A percentile compares a stretch with the other conserved stretches of the same genome.
phyloP scores from a whole-genome alignment of 2,888 invertebrate genomes.

The Bimastos eiseni region DNA sequence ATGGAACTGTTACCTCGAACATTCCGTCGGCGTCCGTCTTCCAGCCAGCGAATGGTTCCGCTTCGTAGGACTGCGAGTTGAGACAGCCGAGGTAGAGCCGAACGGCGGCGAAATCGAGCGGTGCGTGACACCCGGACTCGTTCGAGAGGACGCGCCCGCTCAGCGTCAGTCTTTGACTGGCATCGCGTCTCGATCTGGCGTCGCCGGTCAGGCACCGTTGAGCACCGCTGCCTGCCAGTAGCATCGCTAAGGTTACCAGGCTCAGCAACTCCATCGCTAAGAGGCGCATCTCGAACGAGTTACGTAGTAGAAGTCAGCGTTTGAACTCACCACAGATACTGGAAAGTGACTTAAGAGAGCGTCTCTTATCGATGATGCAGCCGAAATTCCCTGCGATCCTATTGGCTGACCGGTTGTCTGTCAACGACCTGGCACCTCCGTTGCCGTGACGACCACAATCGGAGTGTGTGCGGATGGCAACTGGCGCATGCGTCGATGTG shows the following conservation, averaged over 20 bases:
- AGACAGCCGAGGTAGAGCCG: constrained; percentile 13
- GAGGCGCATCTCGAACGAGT: not conserved
- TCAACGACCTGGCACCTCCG: not conserved
- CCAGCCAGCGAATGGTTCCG: not conserved
- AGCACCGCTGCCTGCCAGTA: not conserved
- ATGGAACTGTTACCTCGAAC: not conserved
- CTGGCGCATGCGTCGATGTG: constrained; percentile 4
- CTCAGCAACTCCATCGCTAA: not conserved
- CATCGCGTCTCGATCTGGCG: not conserved
- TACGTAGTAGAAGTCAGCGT: not conserved
- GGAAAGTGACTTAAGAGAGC: not conserved
- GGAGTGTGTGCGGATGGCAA: not conserved
- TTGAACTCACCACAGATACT: not conserved
- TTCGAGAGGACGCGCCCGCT: not conserved
- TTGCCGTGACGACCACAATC: not conserved
- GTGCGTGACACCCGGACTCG: not conserved
- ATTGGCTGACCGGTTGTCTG: not conserved
- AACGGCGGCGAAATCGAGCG: not conserved
- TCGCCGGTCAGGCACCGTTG: not conserved
- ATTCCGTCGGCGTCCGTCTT: not conserved
- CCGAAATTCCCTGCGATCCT: not conserved
- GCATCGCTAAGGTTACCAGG: not conserved
- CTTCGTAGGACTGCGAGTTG: not conserved
- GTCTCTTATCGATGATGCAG: not conserved
- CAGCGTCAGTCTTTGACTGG: not conserved